Percentiles rank a stretch among this genome's conserved stretches.
Evolutionary conservation across 2,888 invertebrate genomes (phyloP).

Genomic region (Noctua comes): DNA sequence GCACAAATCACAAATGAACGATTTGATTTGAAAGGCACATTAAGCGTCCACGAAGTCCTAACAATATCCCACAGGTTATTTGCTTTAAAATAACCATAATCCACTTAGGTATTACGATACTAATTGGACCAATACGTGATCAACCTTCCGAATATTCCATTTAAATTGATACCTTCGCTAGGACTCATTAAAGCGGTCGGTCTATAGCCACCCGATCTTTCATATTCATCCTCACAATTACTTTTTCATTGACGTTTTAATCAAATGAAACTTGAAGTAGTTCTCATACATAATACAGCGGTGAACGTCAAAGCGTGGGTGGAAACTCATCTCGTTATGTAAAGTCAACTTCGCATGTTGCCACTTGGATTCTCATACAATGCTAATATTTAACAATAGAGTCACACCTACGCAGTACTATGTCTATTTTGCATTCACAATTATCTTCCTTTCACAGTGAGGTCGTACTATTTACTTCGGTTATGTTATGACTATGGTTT

Average conservation of each 20-base stretch:
- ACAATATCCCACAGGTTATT: too few relatives aligned
- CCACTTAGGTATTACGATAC: too few relatives aligned
- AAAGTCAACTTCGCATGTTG: conserved; percentile 55
- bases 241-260: conserved; percentile 9
- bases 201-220: conserved; percentile 2
- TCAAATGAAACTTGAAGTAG: conserved; percentile 29
- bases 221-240: background rate
- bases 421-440: conserved; percentile 50
- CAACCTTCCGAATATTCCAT: too few relatives aligned
- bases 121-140: too few relatives aligned
- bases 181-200: too few relatives aligned
- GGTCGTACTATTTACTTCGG: conserved; percentile 14
- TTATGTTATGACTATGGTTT: conserved; percentile 19
- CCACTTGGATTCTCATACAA: conserved; percentile 49
- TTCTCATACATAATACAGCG: conserved; percentile 13
- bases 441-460: conserved; percentile 44
- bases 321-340: conserved; percentile 62
- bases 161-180: too few relatives aligned
- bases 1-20: too few relatives aligned
- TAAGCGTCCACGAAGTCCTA: too few relatives aligned
- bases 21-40: too few relatives aligned
- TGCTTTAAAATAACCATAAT: too few relatives aligned
- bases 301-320: conserved; percentile 57
- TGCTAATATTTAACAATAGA: conserved; percentile 52
- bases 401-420: conserved; percentile 52